phyloP scores from a whole-genome alignment of 2,797 vertebrate genomes.

The Labeo calbasu region DNA sequence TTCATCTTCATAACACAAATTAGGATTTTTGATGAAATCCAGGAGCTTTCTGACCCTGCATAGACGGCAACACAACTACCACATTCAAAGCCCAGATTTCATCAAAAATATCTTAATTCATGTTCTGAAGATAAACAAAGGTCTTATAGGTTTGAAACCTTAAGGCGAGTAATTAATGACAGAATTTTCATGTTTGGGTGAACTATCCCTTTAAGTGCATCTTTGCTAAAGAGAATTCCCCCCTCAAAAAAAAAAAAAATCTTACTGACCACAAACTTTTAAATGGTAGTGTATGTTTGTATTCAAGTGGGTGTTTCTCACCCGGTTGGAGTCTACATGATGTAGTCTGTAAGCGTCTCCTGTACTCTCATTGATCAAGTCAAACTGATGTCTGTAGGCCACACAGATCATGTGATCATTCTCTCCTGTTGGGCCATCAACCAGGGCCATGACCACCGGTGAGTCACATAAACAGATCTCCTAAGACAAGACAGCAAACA shows the following conservation, averaged over 20 bases:
- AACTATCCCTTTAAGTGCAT: neutral
- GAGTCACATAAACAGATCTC: constrained; percentile 97
- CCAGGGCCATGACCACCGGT: constrained; percentile 90
- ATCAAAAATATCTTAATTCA: no score
- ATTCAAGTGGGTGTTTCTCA: constrained; percentile 66
- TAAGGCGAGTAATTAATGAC: no score
- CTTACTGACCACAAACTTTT: neutral
- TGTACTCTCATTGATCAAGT: constrained; percentile 96
- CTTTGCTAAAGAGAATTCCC: neutral
- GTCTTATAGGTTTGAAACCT: no score
- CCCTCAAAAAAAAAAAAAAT: neutral
- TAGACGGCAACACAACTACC: no score
- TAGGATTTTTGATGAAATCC: no score
- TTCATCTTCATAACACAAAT: no score
- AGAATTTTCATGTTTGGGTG: no score
- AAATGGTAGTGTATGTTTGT: neutral
- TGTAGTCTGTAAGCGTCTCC: constrained; percentile 93
- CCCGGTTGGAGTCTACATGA: constrained; percentile 92
- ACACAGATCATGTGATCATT: constrained; percentile 98
- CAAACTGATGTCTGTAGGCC: constrained; percentile 96
- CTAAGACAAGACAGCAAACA: constrained; percentile 68
- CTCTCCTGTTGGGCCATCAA: constrained; percentile 93
- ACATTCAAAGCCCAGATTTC: no score
- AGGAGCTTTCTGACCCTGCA: no score
- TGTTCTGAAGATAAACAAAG: no score